Conservation (phyloP, 2,797 vertebrate species). For the Gymnoscopelus microlampas region DNA sequence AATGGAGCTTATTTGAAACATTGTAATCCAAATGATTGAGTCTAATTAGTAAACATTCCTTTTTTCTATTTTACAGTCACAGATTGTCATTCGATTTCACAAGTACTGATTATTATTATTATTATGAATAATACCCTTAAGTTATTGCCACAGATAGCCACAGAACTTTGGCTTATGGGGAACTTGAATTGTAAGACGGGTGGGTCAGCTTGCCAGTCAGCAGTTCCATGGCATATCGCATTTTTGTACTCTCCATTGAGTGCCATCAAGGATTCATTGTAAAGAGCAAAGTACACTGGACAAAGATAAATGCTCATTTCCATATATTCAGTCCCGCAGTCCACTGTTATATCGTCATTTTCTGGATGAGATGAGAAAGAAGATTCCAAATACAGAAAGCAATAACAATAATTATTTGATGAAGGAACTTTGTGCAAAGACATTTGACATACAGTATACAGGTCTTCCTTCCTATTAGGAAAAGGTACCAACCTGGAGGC, state of each 20-base stretch:
- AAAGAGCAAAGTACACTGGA: conserved; percentile 75
- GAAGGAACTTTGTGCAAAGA: too few species aligned
- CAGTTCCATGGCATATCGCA: conserved; percentile 59
- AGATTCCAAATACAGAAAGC: neutral
- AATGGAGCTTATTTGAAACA: too few species aligned
- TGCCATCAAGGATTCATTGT: conserved; percentile 79
- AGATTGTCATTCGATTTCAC: too few species aligned
- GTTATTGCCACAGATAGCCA: conserved; percentile 57
- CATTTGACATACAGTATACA: too few species aligned
- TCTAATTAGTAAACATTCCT: too few species aligned
- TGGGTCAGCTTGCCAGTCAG: conserved; percentile 61
- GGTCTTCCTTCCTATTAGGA: neutral
- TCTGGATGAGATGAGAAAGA: conserved; percentile 50
- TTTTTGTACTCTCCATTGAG: conserved; percentile 64
- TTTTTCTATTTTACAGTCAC: too few species aligned
- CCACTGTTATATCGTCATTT: conserved; percentile 73
- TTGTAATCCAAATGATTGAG: too few species aligned
- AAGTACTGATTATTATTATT: too few species aligned
- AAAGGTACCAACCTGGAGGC: conserved; percentile 66
- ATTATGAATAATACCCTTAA: conserved; percentile 60
- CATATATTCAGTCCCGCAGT: conserved; percentile 73
- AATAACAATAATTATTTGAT: too few species aligned
- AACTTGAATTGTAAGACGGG: conserved; percentile 75
- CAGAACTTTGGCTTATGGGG: conserved; percentile 56
- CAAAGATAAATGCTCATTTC: conserved; percentile 74